Percentiles rank a stretch among this genome's conserved stretches.
Conservation (phyloP, 2,888 invertebrate genomes). For the Cloeon dipterum region DNA sequence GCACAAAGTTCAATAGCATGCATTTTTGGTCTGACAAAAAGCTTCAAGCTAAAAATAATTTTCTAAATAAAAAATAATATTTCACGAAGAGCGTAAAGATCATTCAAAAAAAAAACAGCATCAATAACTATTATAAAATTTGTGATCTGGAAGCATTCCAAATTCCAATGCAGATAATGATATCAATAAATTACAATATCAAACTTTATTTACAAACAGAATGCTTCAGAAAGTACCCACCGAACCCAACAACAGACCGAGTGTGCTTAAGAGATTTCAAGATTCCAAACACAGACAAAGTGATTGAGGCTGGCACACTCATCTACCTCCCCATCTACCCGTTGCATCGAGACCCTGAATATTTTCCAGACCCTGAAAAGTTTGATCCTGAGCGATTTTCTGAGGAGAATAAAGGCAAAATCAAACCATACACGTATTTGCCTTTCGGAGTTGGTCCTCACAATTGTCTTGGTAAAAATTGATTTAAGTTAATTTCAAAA, state of each 20-base stretch:
- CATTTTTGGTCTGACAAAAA: too few relatives aligned
- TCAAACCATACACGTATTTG: conserved; percentile 14
- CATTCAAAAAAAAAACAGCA: too few relatives aligned
- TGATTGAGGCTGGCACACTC: conserved; percentile 19
- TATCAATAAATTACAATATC: too few relatives aligned
- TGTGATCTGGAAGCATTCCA: too few relatives aligned
- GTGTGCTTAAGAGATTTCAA: conserved; percentile 8
- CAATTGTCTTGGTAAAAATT: conserved; percentile 15
- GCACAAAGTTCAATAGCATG: too few relatives aligned
- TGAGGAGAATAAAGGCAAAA: conserved; percentile 17
- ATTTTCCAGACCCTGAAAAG: conserved; percentile 20
- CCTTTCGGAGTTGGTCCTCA: conserved; percentile 18
- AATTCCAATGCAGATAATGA: too few relatives aligned
- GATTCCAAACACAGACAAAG: conserved; percentile 8
- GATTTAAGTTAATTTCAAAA: too few relatives aligned
- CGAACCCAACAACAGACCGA: neutral
- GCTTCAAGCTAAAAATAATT: too few relatives aligned
- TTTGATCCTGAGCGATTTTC: conserved; percentile 29
- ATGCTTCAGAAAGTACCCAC: conserved; percentile 1
- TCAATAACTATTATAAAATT: neutral
- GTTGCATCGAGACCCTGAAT: conserved; percentile 17
- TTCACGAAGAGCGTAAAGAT: too few relatives aligned
- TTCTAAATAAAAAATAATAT: too few relatives aligned
- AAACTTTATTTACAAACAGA: too few relatives aligned
- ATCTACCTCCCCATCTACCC: conserved; percentile 20